phyloP scores from a whole-genome alignment of 2,113 vertebrate genomes.

The Elgaria multicarinata region DNA sequence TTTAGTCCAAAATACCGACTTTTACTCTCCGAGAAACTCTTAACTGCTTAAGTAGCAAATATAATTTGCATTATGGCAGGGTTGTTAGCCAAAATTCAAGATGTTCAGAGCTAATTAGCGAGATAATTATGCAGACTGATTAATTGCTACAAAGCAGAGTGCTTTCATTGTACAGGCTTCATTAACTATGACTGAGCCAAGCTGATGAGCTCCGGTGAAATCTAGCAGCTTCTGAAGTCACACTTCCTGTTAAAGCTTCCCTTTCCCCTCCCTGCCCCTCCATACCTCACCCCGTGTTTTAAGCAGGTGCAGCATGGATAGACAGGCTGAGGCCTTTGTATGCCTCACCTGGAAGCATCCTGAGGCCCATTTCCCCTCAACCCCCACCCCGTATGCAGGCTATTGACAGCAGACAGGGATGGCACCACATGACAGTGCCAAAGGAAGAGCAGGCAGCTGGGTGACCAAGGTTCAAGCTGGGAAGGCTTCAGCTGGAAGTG shows the following conservation, averaged over 20 bases:
- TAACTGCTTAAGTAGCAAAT: not conserved
- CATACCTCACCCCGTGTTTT: not conserved
- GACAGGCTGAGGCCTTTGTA: no score
- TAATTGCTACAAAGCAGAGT: slow-evolving; percentile 15
- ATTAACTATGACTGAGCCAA: not conserved
- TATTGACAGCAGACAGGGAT: not conserved
- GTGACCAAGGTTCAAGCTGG: not conserved
- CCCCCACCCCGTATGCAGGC: not conserved
- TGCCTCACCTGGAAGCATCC: not conserved
- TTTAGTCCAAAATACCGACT: not conserved
- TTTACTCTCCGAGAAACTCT: not conserved
- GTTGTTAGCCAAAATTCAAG: slow-evolving; percentile 6
- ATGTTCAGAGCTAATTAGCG: slow-evolving; percentile 27
- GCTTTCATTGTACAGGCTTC: slow-evolving; percentile 14
- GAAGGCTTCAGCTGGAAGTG: not conserved
- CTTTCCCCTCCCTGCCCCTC: not conserved
- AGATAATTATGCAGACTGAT: slow-evolving; percentile 25
- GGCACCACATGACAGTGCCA: not conserved
- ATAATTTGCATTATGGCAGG: slow-evolving; percentile 27
- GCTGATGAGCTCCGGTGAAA: not conserved
- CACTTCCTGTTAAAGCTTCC: not conserved
- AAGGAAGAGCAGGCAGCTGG: not conserved
- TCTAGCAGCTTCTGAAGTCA: not conserved
- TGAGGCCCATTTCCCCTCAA: not conserved
- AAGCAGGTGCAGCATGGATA: not conserved